These are phyloP conservation scores for Dicyrtoma fusca DNA, from an alignment of 2,888 invertebrate species.

Conservation along the genomic window DNA sequence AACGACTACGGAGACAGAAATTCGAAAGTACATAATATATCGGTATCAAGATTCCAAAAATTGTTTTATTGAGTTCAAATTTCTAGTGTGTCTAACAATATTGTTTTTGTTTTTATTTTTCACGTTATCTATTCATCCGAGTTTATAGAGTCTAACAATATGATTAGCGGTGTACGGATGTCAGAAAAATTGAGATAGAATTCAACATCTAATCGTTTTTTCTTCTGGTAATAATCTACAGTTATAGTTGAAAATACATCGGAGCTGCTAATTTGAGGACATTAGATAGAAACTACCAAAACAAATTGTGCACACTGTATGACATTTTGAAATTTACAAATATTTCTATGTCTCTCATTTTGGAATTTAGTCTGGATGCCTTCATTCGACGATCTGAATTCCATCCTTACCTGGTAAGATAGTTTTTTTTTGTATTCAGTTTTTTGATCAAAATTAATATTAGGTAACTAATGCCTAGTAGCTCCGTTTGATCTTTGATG, in stretches of 20 bases:
- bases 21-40: too few relatives aligned
- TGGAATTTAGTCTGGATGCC: slow-evolving; percentile 45
- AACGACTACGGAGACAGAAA: too few relatives aligned
- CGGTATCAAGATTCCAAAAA: too few relatives aligned
- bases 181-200: too few relatives aligned
- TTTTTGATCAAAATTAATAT: too few relatives aligned
- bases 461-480: background rate
- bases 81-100: too few relatives aligned
- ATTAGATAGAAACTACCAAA: background rate
- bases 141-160: too few relatives aligned
- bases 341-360: slow-evolving; percentile 34
- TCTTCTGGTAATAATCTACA: background rate
- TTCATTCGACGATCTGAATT: slow-evolving; percentile 55
- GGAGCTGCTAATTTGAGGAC: background rate
- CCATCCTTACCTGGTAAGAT: slow-evolving; percentile 54
- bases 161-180: too few relatives aligned
- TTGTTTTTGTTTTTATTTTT: too few relatives aligned
- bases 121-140: too few relatives aligned
- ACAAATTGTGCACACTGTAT: background rate
- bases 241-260: background rate
- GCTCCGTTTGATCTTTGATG: background rate
- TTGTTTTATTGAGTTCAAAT: too few relatives aligned
- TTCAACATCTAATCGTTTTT: background rate
- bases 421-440: background rate
- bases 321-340: background rate